Percentiles rank a stretch among this genome's conserved stretches.
Evolutionary conservation across 2,888 invertebrate genomes (phyloP).

Genomic region (Osedax frankpressi): DNA sequence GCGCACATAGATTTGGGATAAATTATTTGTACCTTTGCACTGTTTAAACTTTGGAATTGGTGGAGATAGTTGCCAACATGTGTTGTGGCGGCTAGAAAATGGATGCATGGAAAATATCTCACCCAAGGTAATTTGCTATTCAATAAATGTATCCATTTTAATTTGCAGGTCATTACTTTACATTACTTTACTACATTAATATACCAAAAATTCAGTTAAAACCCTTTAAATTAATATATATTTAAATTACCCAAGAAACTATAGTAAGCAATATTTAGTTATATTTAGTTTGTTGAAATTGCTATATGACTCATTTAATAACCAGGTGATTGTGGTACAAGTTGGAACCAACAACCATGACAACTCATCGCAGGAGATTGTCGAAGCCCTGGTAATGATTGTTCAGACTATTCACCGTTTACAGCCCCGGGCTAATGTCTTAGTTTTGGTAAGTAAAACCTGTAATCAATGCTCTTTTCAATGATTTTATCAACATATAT

Average conservation of each 20-base stretch:
- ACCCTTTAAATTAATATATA: too few relatives aligned
- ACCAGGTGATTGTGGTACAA: slow-evolving; percentile 69
- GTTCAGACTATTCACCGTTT: slow-evolving; percentile 61
- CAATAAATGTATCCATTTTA: too few relatives aligned
- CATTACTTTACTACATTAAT: too few relatives aligned
- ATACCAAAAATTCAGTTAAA: too few relatives aligned
- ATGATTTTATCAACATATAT: too few relatives aligned
- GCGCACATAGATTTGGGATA: slow-evolving; percentile 61
- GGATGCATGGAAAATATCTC: slow-evolving; percentile 74
- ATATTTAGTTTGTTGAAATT: not conserved
- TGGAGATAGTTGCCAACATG: slow-evolving; percentile 73
- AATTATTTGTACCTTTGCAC: slow-evolving; percentile 78
- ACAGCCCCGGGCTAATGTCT: slow-evolving; percentile 66
- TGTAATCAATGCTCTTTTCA: too few relatives aligned
- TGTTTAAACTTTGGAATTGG: slow-evolving; percentile 80
- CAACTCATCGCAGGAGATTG: slow-evolving; percentile 66
- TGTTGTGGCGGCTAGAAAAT: slow-evolving; percentile 76
- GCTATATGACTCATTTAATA: not conserved
- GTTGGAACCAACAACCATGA: slow-evolving; percentile 77
- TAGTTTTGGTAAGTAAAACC: slow-evolving; percentile 69
- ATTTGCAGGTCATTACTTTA: too few relatives aligned
- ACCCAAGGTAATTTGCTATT: slow-evolving; percentile 65
- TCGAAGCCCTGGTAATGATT: slow-evolving; percentile 67
- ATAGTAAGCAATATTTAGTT: not conserved
- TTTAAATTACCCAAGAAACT: not conserved